Base-by-base conservation (phyloP, 2,113 vertebrate species). In the Anoura caudifer region DNA sequence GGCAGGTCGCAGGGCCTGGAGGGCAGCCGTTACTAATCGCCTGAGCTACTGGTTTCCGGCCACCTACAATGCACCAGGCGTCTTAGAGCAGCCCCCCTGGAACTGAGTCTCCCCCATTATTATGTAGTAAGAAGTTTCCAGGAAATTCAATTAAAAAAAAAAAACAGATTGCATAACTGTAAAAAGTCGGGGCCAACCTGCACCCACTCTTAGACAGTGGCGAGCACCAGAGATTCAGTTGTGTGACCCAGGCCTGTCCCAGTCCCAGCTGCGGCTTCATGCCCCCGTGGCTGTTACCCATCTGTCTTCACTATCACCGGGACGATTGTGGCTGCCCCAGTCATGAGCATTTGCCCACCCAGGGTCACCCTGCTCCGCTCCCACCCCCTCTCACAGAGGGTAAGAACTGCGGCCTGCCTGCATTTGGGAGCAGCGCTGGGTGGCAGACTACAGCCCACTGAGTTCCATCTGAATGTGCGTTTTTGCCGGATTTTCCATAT, bases 181-280 rank as follows among this genome's bases (percentile, higher is more conserved):
- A 4, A 91, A 94, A 72, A 65, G 61, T 61, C 41, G 4, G 41
- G 26, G 20, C 31, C 8, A 47, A 33, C 19, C 28, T 4, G 38
- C 3, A 15, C 0, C 7, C 33, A 3, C 65, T 14, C 31, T 50
- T 17, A 6, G 36, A 33, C 17, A 5, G 38, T 16, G 1, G 17
- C 4, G 61, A 13, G 45, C 7, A 20, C n/a, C 45, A 19, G 54
- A 61, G 17, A 13, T 8, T 20, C 61, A 47, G 61, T 12, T 19
- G 8, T 13, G 4, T 2, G 24, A 45, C 5, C 14, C 19, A 28
- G 15, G 5, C 13, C 54, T 43, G 65, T 36, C 65, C 47, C 13
- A 7, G 41, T 11, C 63, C 33, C 73, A 26, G 15, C 92, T 61
- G 11, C 0, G 2, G 22, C 26, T 84, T 85, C 28, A 0, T 17